Base-by-base conservation (phyloP, 1,140 invertebrate species). In the Triops cancriformis region DNA sequence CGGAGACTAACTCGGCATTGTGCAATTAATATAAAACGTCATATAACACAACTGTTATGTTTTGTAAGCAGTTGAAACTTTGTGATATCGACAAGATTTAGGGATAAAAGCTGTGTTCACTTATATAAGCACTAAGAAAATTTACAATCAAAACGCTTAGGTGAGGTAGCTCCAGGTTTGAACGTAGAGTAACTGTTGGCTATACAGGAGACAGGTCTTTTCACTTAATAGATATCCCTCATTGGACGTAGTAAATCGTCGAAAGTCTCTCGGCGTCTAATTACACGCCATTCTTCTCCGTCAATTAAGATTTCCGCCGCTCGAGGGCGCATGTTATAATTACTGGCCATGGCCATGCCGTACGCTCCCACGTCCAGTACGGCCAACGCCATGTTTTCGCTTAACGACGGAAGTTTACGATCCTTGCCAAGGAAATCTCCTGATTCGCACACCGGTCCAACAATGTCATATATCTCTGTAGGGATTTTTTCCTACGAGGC, bases 371-470 rank as follows among this genome's bases (percentile, higher is more conserved):
- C 83, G 80, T 86, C 84, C 80, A 84, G 83, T 18, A 87, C 79
- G 23, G 83, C 85, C 12, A 87, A 23, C 26, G 81, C 78, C 73
- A 82, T 82, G 11, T 81, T 83, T n/a, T 79, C 79, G n/a, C 82
- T 77, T 45, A 83, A 81, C 7, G 74, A 76, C 9, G 79, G 75
- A 23, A 87, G 76, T 5, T 79, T 73, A 26, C 85, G 82, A 78
- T 84, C 83, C 80, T 84, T 82, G 64, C 83, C 86, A 7, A 87
- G 77, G 77, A 86, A 86, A 80, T 87, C 86, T 9, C 82, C 82
- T 72, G 82, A 82, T 80, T 87, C 86, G 81, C 86, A 87, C 6
- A 87, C 83, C 6, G 86, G 86, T 10, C 86, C 86, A 2, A 87
- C 86, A 9, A 87, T 81, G 75, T 87, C 83, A 77, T 80, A 86